Conservation (phyloP, 2,113 vertebrate species). For the Mystacornis crossleyi region DNA sequence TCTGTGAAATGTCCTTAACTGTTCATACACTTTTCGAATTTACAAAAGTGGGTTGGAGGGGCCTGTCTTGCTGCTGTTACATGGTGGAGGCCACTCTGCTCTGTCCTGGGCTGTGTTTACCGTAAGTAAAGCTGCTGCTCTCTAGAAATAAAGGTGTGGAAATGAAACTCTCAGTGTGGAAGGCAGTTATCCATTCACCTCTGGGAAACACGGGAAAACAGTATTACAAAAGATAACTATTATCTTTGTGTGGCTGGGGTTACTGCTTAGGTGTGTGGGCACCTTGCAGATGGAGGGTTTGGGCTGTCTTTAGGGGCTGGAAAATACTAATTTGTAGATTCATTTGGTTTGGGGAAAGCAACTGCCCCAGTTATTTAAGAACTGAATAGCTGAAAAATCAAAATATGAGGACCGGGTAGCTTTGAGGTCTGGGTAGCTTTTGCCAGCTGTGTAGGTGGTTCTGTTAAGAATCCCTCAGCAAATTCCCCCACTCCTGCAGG, state of each 20-base stretch:
- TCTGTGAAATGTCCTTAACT: constrained; percentile 79
- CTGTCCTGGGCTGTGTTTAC: constrained; percentile 99
- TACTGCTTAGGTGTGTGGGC: neutral
- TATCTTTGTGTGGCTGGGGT: neutral
- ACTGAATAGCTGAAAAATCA: neutral
- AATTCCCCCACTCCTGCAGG: neutral
- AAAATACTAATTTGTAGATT: neutral
- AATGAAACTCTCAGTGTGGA: neutral
- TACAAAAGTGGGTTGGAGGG: constrained; percentile 93
- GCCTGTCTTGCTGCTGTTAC: constrained; percentile 90
- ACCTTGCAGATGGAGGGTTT: neutral
- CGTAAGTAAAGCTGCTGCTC: constrained; percentile 75
- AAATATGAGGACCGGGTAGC: neutral
- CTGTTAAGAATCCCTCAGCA: neutral
- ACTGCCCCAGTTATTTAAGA: neutral
- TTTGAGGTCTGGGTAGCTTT: neutral
- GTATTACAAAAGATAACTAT: neutral
- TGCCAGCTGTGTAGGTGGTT: neutral
- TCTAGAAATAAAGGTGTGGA: neutral
- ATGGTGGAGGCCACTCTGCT: constrained; percentile 96
- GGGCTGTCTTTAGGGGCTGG: neutral
- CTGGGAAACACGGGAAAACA: neutral
- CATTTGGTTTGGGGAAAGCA: neutral
- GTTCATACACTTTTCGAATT: constrained; percentile 93
- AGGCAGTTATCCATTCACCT: neutral